These are phyloP conservation scores for Drosophila pseudoananassae DNA, from an alignment of 1,140 invertebrate species.

Conservation along the genomic window DNA sequence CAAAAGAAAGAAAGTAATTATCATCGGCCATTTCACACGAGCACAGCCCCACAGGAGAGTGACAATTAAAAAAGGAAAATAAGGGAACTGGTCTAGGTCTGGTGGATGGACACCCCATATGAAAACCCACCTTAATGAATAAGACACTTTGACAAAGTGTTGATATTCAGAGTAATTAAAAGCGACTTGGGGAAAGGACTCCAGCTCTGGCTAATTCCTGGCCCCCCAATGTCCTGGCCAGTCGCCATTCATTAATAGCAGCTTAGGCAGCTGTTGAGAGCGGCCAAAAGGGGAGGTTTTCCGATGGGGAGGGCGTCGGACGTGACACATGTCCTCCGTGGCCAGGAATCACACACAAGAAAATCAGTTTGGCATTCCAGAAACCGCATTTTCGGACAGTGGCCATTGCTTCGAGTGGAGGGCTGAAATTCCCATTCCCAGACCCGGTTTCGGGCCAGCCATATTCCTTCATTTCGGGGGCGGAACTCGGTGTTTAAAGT, in stretches of 20 bases:
- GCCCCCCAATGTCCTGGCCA: constrained; percentile 70
- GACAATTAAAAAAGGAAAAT: constrained; percentile 58
- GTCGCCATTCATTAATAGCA: constrained; percentile 77
- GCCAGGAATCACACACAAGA: constrained; percentile 14
- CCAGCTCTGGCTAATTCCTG: constrained; percentile 68
- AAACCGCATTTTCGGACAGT: constrained; percentile 31
- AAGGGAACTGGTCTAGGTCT: constrained; percentile 29
- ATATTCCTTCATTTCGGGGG: constrained; percentile 24
- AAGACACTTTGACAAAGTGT: constrained; percentile 78
- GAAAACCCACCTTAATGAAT: constrained; percentile 61
- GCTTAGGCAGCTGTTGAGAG: constrained; percentile 68
- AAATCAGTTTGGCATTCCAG: constrained; percentile 79
- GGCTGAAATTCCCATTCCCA: not conserved
- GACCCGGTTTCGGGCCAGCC: constrained; percentile 1
- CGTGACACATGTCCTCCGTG: constrained; percentile 59
- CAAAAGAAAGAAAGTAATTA: constrained; percentile 68
- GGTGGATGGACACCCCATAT: constrained; percentile 18
- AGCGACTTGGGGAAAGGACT: constrained; percentile 53
- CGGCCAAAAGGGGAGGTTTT: constrained; percentile 19
- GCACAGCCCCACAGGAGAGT: constrained; percentile 14
- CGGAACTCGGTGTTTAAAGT: constrained; percentile 69
- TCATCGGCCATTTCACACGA: constrained; percentile 66
- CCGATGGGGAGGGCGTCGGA: constrained; percentile 15
- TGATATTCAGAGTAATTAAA: constrained; percentile 83
- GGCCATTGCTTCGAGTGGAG: constrained; percentile 39